A percentile compares a stretch with the other conserved stretches of the same genome.
Evolutionary conservation across 2,113 vertebrate species (phyloP).

Genomic region (Chaetodon auriga): DNA sequence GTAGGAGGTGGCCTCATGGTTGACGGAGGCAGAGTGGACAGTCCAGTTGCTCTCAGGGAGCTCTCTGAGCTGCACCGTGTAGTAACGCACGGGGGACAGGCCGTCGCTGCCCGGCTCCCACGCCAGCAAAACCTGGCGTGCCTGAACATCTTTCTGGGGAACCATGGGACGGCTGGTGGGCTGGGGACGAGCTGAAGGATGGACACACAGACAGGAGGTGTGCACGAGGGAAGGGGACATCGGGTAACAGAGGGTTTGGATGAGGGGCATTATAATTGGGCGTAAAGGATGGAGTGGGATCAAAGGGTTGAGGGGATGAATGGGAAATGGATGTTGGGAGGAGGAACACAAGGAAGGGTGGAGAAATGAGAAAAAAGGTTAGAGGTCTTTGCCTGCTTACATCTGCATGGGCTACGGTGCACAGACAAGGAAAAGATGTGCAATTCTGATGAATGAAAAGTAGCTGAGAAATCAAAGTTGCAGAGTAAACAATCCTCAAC

Average conservation of each 20-base stretch:
- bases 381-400: background rate
- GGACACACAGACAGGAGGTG: background rate
- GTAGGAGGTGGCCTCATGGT: slow-evolving; percentile 89
- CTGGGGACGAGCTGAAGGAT: slow-evolving; percentile 80
- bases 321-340: background rate
- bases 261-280: background rate
- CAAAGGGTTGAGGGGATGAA: background rate
- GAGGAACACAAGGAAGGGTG: background rate
- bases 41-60: slow-evolving; percentile 91
- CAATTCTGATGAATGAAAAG: slow-evolving; percentile 44
- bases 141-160: slow-evolving; percentile 84
- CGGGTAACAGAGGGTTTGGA: background rate
- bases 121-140: slow-evolving; percentile 90
- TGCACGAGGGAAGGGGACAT: background rate
- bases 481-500: slow-evolving; percentile 59
- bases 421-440: background rate
- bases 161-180: slow-evolving; percentile 91
- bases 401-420: slow-evolving; percentile 25
- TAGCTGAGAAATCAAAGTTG: slow-evolving; percentile 48
- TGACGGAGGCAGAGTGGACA: slow-evolving; percentile 89
- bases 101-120: slow-evolving; percentile 98
- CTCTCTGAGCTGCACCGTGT: slow-evolving; percentile 93
- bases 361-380: background rate
- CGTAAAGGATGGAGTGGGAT: background rate
- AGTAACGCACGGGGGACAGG: slow-evolving; percentile 95